Base-by-base conservation (phyloP, 1,140 invertebrate species). In the Pomacea maculata region DNA sequence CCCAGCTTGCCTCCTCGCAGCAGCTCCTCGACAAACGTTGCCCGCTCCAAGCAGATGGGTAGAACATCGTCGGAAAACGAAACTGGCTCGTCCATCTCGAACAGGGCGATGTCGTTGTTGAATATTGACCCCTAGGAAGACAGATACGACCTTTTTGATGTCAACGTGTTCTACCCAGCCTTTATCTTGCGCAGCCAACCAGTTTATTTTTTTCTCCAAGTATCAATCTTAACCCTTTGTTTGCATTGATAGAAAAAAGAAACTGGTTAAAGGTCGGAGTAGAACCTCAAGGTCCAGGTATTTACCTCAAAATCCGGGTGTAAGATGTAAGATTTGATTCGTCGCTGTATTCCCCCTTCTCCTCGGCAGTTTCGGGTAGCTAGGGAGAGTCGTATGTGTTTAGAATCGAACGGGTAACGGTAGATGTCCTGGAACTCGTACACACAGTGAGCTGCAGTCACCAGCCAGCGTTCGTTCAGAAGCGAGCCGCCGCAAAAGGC, bases 391-490 rank as follows among this genome's bases (percentile, higher is more conserved):
- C 85, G 82, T 11, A 87, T 83, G 65, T 85, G 79, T 29, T 63
- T 52, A 19, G 63, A 74, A 57, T 82, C 55, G 75, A 88, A 87
- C 21, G 80, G 70, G 64, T 85, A 83, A 15, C 84, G 82, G 76
- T 85, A 86, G 64, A 82, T 82, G 15, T 77, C 73, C 34, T 84
- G 71, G 78, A 86, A 88, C 64, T 83, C 82, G 14, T 67, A 74
- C n/a, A 87, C 84, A 80, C 87, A 88, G 78, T 88, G 87, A 9
- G 87, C 87, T 9, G 87, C 87, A 54, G 87, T 88, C n/a, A 88
- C 71, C 15, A 88, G 68, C 82, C 84, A 86, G 8, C 78, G 79
- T 52, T 83, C 76, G 11, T 83, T 85, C 19, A 88, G 84, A 8
- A 88, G 75, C 14, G 85, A 86, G 1, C 86, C 87, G 10, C 87